Base-by-base conservation (phyloP, 1,140 invertebrate genomes). In the Euura lappo region DNA sequence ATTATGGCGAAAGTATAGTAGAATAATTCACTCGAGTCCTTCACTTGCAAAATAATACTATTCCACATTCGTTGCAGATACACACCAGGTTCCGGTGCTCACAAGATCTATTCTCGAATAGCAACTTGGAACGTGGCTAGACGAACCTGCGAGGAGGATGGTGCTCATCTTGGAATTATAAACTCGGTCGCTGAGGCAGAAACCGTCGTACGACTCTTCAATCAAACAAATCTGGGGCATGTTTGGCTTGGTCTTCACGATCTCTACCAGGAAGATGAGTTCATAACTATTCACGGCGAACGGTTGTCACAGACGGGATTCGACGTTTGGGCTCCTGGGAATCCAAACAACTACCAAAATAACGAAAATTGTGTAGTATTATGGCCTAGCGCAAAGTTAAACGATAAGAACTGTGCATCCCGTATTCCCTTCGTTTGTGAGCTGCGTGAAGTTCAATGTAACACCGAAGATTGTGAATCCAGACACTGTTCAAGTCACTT, bases 101-200 rank as follows among this genome's bases (percentile, higher is more conserved):
- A 88, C 77, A 88, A 89, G 72, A 83, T 88, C 51, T 85, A 88
- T 44, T 44, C 77, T 42, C 79, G 75, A 1, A 81, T 83, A 5
- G 79, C 74, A 72, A 87, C 78, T 51, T 89, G 86, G 86, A 78
- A 76, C 0, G 85, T 86, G 0, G 88, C 88, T 0, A 80, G 81
- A 64, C 74, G 71, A 0, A 74, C 80, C 0, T 89, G 88, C 72
- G 75, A 72, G 28, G 76, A 80, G 3, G 88, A 89, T 65, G 82
- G 83, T 47, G 84, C 84, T 0, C 84, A 87, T 65, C 74, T 89
- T 10, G 85, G 85, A 0, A 76, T 88, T 4, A 81, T 87, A 60
- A 84, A 88, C 71, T 83, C 80, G 3, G 75, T 83, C 42, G 68
- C 67, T 1, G 87, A 88, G 74, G 81, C 81, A 4, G 71, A 87